Percentiles rank a stretch among this genome's conserved stretches.
Conservation (phyloP, 2,888 invertebrate species). For the Dastarcus helophoroides region DNA sequence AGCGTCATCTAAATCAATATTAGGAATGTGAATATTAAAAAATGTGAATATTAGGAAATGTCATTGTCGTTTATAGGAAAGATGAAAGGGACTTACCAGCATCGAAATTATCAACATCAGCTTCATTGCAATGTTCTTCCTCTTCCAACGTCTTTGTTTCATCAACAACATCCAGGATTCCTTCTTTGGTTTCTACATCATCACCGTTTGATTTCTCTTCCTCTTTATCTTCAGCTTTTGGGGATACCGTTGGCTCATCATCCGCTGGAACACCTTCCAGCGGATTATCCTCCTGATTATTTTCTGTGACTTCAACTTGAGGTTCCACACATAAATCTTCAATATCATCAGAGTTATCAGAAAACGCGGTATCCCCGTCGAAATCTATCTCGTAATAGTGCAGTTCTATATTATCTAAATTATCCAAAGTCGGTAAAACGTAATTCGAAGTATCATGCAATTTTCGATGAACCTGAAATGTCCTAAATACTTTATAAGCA, state of each 20-base stretch:
- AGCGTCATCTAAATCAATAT: too few relatives aligned
- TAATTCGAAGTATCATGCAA: slow-evolving; percentile 31
- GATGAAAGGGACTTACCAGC: too few relatives aligned
- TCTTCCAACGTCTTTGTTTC: too few relatives aligned
- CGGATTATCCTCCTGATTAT: slow-evolving; percentile 5
- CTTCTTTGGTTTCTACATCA: slow-evolving; percentile 11
- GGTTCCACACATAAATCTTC: slow-evolving; percentile 20
- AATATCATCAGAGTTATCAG: slow-evolving; percentile 20
- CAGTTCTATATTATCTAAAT: slow-evolving; percentile 34
- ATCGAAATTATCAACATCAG: too few relatives aligned
- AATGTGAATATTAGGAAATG: too few relatives aligned
- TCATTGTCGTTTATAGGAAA: too few relatives aligned
- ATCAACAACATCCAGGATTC: slow-evolving; percentile 11
- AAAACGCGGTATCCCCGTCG: slow-evolving; percentile 18
- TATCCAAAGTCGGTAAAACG: slow-evolving; percentile 32
- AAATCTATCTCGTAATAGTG: slow-evolving; percentile 32
- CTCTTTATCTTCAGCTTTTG: slow-evolving; percentile 7
- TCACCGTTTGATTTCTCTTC: slow-evolving; percentile 8
- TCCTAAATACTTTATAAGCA: background rate
- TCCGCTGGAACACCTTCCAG: slow-evolving; percentile 6
- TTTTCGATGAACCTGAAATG: slow-evolving; percentile 27
- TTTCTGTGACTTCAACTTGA: slow-evolving; percentile 26
- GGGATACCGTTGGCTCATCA: slow-evolving; percentile 7
- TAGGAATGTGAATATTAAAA: too few relatives aligned
- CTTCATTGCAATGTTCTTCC: too few relatives aligned